A percentile compares a stretch with the other conserved stretches of the same genome.
phyloP scores from a whole-genome alignment of 2,888 invertebrate species.

The Plagodis dolabraria region DNA sequence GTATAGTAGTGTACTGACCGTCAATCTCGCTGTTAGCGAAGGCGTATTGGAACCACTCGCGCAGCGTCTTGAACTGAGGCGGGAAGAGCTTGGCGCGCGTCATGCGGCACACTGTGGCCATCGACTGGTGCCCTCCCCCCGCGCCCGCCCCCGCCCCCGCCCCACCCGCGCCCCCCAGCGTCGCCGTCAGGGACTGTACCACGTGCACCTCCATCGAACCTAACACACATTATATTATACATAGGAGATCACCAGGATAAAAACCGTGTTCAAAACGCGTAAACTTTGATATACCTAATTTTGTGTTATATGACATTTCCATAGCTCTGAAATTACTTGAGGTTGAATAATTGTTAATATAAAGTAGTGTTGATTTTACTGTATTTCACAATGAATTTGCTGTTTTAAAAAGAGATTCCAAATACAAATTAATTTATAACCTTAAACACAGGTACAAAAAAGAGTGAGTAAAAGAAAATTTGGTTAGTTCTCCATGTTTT shows the following conservation, averaged over 20 bases:
- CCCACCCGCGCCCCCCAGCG: conserved; percentile 85
- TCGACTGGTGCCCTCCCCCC: conserved; percentile 91
- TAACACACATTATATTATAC: conserved; percentile 37
- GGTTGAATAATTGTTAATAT: no score
- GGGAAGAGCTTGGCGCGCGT: conserved; percentile 96
- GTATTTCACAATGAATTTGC: no score
- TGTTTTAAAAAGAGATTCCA: no score
- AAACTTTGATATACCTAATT: no score
- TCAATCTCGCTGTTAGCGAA: conserved; percentile 97
- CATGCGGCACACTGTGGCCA: conserved; percentile 97
- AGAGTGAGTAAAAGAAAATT: no score
- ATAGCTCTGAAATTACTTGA: no score
- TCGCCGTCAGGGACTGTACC: conserved; percentile 94
- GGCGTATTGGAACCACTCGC: conserved; percentile 99
- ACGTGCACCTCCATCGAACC: conserved; percentile 90
- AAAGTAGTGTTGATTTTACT: no score
- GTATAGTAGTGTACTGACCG: conserved; percentile 84
- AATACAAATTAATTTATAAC: no score
- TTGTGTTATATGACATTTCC: no score
- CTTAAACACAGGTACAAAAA: no score
- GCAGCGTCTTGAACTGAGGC: conserved; percentile 96
- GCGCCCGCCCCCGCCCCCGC: conserved; percentile 40
- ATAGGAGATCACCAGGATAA: not conserved
- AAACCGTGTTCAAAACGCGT: no score
- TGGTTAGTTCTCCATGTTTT: no score